A percentile compares a stretch with the other conserved stretches of the same genome.
These are phyloP conservation scores for Pteria penguin DNA, from an alignment of 2,888 invertebrate genomes.

Conservation along the genomic window DNA sequence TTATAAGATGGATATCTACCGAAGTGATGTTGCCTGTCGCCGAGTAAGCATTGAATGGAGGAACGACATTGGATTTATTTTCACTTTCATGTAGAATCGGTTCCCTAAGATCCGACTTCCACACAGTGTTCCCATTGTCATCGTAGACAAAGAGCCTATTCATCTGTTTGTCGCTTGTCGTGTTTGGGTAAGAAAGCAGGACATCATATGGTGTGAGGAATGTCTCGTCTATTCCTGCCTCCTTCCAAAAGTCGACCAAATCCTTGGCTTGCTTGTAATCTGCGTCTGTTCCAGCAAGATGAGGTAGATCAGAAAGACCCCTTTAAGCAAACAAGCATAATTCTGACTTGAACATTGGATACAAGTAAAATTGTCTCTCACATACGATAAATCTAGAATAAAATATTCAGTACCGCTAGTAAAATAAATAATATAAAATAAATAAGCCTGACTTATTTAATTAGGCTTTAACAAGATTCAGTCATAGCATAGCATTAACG, in stretches of 20 bases:
- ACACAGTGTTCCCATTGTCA: constrained; percentile 48
- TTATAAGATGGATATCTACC: too few relatives aligned
- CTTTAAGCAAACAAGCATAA: too few relatives aligned
- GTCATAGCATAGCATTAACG: too few relatives aligned
- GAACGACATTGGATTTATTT: constrained; percentile 68
- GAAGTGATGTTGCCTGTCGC: constrained; percentile 61
- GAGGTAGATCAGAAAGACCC: constrained; percentile 65
- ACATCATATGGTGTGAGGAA: constrained; percentile 72
- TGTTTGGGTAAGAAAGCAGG: constrained; percentile 73
- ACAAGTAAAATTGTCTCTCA: too few relatives aligned
- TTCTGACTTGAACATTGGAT: too few relatives aligned
- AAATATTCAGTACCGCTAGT: too few relatives aligned
- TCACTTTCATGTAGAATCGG: constrained; percentile 66
- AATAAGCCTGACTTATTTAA: too few relatives aligned
- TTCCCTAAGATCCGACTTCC: constrained; percentile 62
- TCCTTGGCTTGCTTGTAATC: constrained; percentile 66
- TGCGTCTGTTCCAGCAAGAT: constrained; percentile 72
- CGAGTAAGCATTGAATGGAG: constrained; percentile 75
- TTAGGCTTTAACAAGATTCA: too few relatives aligned
- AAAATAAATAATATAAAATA: too few relatives aligned
- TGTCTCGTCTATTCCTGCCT: constrained; percentile 69
- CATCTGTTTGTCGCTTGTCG: constrained; percentile 47
- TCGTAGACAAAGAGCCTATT: constrained; percentile 64
- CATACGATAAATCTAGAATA: too few relatives aligned
- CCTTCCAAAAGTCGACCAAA: constrained; percentile 63